Conservation (phyloP, 1,140 invertebrate genomes). For the Hermetia illucens region DNA sequence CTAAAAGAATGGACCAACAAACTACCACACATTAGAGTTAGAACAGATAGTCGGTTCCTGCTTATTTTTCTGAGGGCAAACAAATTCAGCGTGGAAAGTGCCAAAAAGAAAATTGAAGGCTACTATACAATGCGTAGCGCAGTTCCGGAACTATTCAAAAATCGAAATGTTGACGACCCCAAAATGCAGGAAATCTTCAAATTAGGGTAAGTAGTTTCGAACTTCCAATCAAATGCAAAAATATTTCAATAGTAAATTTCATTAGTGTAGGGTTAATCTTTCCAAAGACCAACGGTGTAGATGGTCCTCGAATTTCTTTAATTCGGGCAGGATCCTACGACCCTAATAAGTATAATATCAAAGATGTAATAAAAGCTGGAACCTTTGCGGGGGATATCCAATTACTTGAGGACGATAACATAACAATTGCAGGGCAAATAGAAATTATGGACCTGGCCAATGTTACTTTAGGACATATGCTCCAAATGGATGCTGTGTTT, state of each 20-base stretch:
- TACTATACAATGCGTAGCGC: background rate
- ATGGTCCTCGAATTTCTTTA: slow-evolving; percentile 36
- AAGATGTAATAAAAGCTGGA: slow-evolving; percentile 28
- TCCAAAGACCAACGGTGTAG: slow-evolving; percentile 24
- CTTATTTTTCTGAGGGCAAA: slow-evolving; percentile 1
- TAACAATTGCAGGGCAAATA: slow-evolving; percentile 30
- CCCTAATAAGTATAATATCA: slow-evolving; percentile 30
- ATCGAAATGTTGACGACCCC: slow-evolving; percentile 23
- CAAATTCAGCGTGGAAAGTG: background rate
- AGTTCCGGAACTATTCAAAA: slow-evolving; percentile 17
- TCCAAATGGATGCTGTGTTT: slow-evolving; percentile 34
- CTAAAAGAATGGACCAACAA: slow-evolving; percentile 33
- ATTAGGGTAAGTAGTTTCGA: slow-evolving; percentile 11
- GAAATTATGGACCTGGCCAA: slow-evolving; percentile 34
- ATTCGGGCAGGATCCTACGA: slow-evolving; percentile 33
- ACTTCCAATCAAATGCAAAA: slow-evolving; percentile 6
- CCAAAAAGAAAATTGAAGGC: slow-evolving; percentile 3
- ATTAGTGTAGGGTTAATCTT: slow-evolving; percentile 9
- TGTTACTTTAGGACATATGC: slow-evolving; percentile 31
- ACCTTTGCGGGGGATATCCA: slow-evolving; percentile 33
- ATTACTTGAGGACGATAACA: slow-evolving; percentile 32
- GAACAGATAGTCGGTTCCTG: no score
- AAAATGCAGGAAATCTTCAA: slow-evolving; percentile 20
- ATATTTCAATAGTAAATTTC: no score
- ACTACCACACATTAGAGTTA: slow-evolving; percentile 33